phyloP scores from a whole-genome alignment of 2,888 invertebrate genomes.

The Cheilosia pagana region DNA sequence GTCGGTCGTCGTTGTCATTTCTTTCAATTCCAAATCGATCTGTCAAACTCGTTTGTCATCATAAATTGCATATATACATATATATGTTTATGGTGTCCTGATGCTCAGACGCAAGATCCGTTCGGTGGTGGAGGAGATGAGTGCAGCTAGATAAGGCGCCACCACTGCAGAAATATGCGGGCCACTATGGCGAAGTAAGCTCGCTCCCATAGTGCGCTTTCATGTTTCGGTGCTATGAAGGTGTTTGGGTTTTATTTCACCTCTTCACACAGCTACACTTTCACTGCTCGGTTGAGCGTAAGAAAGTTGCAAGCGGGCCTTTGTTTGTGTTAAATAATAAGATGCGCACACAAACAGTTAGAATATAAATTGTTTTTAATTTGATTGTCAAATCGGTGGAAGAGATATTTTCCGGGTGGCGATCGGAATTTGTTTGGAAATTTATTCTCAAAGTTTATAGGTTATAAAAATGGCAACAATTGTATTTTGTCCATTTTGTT shows the following conservation, averaged over 20 bases:
- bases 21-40: slow-evolving; percentile 42
- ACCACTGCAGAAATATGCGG: not conserved
- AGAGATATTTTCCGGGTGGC: too few species aligned
- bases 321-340: not conserved
- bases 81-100: not conserved
- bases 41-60: slow-evolving; percentile 53
- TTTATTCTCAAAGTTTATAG: not conserved
- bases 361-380: not conserved
- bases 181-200: not conserved
- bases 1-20: slow-evolving; percentile 20
- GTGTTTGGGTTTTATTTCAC: not conserved
- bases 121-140: not conserved
- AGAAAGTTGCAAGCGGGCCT: not conserved
- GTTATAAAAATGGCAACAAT: too few species aligned
- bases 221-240: not conserved
- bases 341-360: not conserved
- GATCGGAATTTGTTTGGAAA: not conserved
- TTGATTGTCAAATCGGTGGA: not conserved
- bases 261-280: not conserved
- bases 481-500: too few species aligned
- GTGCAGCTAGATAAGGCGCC: slow-evolving; percentile 5
- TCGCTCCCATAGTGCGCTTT: slow-evolving; percentile 17
- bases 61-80: not conserved
- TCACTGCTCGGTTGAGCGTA: not conserved
- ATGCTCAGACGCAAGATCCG: not conserved